phyloP scores from a whole-genome alignment of 1,140 invertebrate species.

The Arctopsyche grandis region DNA sequence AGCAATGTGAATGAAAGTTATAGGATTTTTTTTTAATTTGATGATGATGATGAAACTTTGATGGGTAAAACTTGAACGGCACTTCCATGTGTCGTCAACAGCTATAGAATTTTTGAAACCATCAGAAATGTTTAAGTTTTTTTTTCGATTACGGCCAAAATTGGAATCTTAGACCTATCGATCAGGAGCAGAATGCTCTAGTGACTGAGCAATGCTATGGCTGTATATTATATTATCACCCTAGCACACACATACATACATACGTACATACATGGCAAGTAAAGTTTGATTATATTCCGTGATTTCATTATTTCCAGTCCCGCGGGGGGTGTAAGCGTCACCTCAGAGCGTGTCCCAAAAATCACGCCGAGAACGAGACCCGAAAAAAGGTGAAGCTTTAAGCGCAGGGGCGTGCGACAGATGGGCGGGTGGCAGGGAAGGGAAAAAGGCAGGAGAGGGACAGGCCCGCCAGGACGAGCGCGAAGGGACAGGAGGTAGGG shows the following conservation, averaged over 20 bases:
- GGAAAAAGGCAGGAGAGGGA: not conserved
- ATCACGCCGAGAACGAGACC: not conserved
- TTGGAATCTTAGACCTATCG: too few species aligned
- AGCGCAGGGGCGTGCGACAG: not conserved
- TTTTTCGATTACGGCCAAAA: too few species aligned
- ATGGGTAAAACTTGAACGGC: too few species aligned
- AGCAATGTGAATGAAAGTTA: too few species aligned
- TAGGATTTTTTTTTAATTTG: too few species aligned
- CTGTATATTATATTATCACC: too few species aligned
- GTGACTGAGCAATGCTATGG: too few species aligned
- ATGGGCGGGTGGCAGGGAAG: not conserved
- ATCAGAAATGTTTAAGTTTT: too few species aligned
- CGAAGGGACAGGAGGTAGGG: not conserved
- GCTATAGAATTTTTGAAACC: too few species aligned
- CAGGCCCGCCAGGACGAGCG: not conserved
- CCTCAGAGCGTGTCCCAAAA: not conserved
- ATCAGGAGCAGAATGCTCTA: too few species aligned
- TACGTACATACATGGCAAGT: not conserved
- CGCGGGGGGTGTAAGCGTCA: not conserved
- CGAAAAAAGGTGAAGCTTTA: not conserved
- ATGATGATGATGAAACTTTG: too few species aligned
- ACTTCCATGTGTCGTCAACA: too few species aligned
- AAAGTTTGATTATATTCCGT: conserved; percentile 23
- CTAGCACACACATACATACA: not conserved
- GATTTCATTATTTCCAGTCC: conserved; percentile 18